phyloP scores from a whole-genome alignment of 1,140 invertebrate genomes.

The Plectrocnemia conspersa region DNA sequence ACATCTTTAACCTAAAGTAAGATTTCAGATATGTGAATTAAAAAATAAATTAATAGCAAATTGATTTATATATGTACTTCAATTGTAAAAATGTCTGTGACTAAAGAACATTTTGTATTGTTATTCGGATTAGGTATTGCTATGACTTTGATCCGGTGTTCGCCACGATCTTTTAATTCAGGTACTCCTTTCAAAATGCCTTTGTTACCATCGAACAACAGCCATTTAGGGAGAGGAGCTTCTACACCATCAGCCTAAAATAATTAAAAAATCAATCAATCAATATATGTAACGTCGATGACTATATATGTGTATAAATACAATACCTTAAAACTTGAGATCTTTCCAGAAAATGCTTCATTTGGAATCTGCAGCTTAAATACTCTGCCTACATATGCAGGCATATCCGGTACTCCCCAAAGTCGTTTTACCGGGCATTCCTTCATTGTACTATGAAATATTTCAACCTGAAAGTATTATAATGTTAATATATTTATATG shows the following conservation, averaged over 20 bases:
- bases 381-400: conserved; percentile 50
- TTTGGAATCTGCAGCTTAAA: conserved; percentile 52
- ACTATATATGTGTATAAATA: conserved; percentile 6
- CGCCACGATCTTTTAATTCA: conserved; percentile 42
- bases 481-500: neutral
- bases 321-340: conserved; percentile 49
- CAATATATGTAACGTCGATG: neutral
- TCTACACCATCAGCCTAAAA: conserved; percentile 38
- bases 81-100: conserved; percentile 48
- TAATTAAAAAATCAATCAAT: neutral
- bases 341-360: conserved; percentile 49
- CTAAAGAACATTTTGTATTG: conserved; percentile 41
- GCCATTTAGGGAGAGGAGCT: conserved; percentile 44
- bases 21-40: neutral
- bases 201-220: conserved; percentile 49
- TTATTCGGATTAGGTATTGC: conserved; percentile 38
- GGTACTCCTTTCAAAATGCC: conserved; percentile 49
- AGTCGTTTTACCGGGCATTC: conserved; percentile 48
- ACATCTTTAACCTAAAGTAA: conserved; percentile 46
- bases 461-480: neutral
- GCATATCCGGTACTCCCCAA: conserved; percentile 52
- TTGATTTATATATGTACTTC: conserved; percentile 38
- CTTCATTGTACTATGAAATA: conserved; percentile 2
- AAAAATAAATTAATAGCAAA: conserved; percentile 7
- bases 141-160: conserved; percentile 47